Evolutionary conservation across 92 coral and sea anemone species (phyloP).

Genomic region (Nematostella vectensis): DNA sequence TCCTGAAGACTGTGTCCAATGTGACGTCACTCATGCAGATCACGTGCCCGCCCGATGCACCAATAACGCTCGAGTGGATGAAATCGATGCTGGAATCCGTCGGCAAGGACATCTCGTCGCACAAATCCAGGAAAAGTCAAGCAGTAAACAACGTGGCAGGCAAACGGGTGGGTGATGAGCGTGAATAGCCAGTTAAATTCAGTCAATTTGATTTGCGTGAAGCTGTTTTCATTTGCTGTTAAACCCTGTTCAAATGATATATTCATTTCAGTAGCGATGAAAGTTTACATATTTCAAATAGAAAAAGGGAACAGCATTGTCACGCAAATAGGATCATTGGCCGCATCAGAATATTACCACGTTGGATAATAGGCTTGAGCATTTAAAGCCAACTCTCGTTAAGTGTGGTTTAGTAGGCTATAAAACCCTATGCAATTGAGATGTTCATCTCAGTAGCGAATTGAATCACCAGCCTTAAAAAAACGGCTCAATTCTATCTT

Average conservation of each 20-base stretch:
- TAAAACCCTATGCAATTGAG: no score
- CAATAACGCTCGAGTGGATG: slow-evolving; percentile 96
- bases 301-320: no score
- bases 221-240: not conserved
- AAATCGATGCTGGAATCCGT: slow-evolving; percentile 63
- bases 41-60: slow-evolving; percentile 78
- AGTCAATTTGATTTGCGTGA: not conserved
- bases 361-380: no score
- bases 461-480: no score
- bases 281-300: no score
- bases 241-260: not conserved
- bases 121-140: slow-evolving; percentile 71
- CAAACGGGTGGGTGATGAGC: slow-evolving; percentile 52
- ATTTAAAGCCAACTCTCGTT: no score
- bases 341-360: no score
- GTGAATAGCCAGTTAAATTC: not conserved
- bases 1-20: slow-evolving; percentile 60
- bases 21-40: slow-evolving; percentile 66
- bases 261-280: not conserved
- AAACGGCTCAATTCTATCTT: no score
- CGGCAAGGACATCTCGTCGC: slow-evolving; percentile 65
- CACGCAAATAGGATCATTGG: no score
- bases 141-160: slow-evolving; percentile 45
- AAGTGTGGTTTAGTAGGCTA: no score
- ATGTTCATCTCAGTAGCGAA: no score